Percentiles rank a stretch among this genome's conserved stretches.
phyloP scores from a whole-genome alignment of 2,888 invertebrate genomes.

The Hypomecis punctinalis region DNA sequence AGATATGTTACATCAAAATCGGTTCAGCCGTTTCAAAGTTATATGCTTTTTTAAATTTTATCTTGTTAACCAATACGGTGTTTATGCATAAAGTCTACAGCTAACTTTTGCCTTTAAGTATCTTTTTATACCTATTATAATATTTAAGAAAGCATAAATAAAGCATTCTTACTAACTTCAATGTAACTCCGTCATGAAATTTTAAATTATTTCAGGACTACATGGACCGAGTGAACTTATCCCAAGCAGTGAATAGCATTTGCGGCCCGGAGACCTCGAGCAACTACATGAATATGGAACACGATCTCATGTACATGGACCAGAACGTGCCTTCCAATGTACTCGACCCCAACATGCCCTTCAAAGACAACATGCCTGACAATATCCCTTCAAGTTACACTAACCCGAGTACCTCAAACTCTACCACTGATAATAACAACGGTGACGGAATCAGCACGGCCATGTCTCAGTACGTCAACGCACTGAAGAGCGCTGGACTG shows the following conservation, averaged over 20 bases:
- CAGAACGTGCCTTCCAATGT: slow-evolving; percentile 68
- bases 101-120: no score
- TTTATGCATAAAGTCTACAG: no score
- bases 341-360: slow-evolving; percentile 65
- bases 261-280: slow-evolving; percentile 70
- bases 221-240: slow-evolving; percentile 76
- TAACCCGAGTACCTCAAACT: slow-evolving; percentile 57
- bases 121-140: no score
- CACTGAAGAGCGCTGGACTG: slow-evolving; percentile 75
- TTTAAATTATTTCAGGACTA: slow-evolving; percentile 65
- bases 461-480: slow-evolving; percentile 82
- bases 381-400: slow-evolving; percentile 67
- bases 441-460: slow-evolving; percentile 68
- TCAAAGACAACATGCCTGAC: slow-evolving; percentile 68
- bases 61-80: no score
- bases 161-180: no score
- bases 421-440: slow-evolving; percentile 53
- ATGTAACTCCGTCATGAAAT: not conserved
- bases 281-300: slow-evolving; percentile 73
- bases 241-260: slow-evolving; percentile 79
- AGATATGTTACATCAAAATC: no score
- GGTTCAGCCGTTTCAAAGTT: no score
- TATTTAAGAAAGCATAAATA: no score
- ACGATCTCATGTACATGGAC: slow-evolving; percentile 77
- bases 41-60: no score